These are phyloP conservation scores for Acanthurus lineatus DNA, from an alignment of 2,797 vertebrate species.

Conservation along the genomic window DNA sequence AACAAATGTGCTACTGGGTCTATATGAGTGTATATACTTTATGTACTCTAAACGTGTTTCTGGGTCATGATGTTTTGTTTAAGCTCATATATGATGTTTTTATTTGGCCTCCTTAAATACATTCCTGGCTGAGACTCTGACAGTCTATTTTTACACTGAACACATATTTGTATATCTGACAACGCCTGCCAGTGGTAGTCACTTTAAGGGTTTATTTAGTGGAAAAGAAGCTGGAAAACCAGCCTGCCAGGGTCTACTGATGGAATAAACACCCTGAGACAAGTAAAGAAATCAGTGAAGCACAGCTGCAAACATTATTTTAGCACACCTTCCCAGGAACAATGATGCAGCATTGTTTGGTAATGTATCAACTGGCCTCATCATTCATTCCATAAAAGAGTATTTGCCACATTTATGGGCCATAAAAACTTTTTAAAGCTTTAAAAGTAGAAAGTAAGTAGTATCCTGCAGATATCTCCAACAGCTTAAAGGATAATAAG, in stretches of 20 bases:
- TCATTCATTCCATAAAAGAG: background rate
- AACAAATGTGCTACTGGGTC: slow-evolving; percentile 31
- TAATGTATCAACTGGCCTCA: background rate
- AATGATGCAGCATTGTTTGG: background rate
- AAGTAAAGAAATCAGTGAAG: slow-evolving; percentile 1
- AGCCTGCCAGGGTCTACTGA: background rate
- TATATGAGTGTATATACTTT: background rate
- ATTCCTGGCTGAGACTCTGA: slow-evolving; percentile 5
- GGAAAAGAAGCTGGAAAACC: background rate
- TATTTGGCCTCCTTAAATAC: background rate
- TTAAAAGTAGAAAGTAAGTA: background rate
- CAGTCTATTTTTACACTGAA: slow-evolving; percentile 14
- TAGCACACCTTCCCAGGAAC: background rate
- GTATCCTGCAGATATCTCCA: background rate
- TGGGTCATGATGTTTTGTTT: slow-evolving; percentile 8
- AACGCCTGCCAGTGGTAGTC: background rate
- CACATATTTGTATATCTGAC: slow-evolving; percentile 17
- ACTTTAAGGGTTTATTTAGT: slow-evolving; percentile 11
- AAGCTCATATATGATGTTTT: background rate
- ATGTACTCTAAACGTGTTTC: background rate
- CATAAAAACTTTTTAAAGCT: background rate
- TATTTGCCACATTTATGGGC: background rate
- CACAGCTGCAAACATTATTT: slow-evolving; percentile 1
- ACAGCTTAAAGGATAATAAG: background rate
- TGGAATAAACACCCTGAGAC: slow-evolving; percentile 9